Evolutionary conservation across 2,888 invertebrate genomes (phyloP).

Genomic region (Artemia sinica): DNA sequence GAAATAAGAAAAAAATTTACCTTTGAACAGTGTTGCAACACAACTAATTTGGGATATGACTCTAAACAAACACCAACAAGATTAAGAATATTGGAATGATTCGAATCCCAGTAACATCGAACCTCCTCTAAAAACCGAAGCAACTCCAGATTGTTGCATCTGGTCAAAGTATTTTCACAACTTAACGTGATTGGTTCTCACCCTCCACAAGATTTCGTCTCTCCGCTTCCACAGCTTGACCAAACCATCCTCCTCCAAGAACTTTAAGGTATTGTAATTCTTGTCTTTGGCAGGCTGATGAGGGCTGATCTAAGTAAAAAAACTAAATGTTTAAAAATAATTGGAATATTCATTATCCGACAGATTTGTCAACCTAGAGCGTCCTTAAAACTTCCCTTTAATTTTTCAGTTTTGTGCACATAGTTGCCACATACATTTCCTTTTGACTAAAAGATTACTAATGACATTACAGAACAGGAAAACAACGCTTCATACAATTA

Average conservation of each 20-base stretch:
- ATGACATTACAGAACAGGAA: too few relatives aligned
- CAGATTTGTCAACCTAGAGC: too few relatives aligned
- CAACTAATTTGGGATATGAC: constrained; percentile 55
- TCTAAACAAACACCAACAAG: constrained; percentile 57
- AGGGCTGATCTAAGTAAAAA: neutral
- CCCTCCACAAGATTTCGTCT: constrained; percentile 26
- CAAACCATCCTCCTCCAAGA: neutral
- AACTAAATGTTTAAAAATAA: too few relatives aligned
- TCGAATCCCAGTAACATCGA: constrained; percentile 47
- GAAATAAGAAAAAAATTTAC: constrained; percentile 34
- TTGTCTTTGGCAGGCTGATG: neutral
- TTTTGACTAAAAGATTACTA: too few relatives aligned
- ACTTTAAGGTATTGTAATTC: neutral
- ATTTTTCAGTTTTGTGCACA: too few relatives aligned
- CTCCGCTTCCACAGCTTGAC: constrained; percentile 27
- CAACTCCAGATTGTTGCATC: constrained; percentile 56
- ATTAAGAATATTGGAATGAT: constrained; percentile 52
- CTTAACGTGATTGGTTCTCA: constrained; percentile 39
- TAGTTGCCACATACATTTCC: too few relatives aligned
- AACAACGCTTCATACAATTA: too few relatives aligned
- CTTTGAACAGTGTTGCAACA: constrained; percentile 55
- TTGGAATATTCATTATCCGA: too few relatives aligned
- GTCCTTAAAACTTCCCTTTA: too few relatives aligned
- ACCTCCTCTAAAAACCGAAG: constrained; percentile 60
- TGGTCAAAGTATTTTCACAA: constrained; percentile 61